Percentiles rank a stretch among this genome's conserved stretches.
These are phyloP conservation scores for Pseudopleuronectes americanus DNA, from an alignment of 2,797 vertebrate genomes.

Conservation along the genomic window DNA sequence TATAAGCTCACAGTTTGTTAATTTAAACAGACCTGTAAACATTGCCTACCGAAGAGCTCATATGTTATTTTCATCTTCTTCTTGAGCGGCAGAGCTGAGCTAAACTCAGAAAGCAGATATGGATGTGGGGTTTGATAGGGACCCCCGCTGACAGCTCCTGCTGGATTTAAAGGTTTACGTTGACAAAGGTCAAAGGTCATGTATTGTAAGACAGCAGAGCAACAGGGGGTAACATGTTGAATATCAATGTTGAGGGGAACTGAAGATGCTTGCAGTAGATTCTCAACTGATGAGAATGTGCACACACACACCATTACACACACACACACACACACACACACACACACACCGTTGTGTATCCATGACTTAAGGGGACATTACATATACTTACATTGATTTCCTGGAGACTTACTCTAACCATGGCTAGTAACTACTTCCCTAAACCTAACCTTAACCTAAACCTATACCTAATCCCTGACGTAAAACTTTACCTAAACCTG, in stretches of 20 bases:
- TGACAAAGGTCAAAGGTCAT: conserved; percentile 58
- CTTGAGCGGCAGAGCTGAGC: conserved; percentile 1
- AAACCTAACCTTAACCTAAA: too few relatives aligned
- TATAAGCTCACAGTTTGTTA: not conserved
- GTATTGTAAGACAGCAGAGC: conserved; percentile 44
- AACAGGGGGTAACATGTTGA: conserved; percentile 32
- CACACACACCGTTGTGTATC: too few relatives aligned
- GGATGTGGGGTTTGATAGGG: conserved; percentile 1
- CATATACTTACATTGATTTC: too few relatives aligned
- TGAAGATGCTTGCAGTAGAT: conserved; percentile 12
- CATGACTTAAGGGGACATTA: too few relatives aligned
- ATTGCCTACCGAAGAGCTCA: conserved; percentile 5
- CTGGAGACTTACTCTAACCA: too few relatives aligned
- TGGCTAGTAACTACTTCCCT: too few relatives aligned
- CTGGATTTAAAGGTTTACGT: conserved; percentile 53
- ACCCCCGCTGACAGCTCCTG: conserved; percentile 36
- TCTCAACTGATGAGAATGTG: conserved; percentile 22
- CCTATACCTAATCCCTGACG: too few relatives aligned
- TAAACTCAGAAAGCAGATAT: conserved; percentile 15
- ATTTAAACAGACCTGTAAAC: not conserved
- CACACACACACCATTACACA: not conserved
- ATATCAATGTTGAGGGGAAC: conserved; percentile 42
- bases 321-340: too few relatives aligned
- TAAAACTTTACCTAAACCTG: too few relatives aligned
- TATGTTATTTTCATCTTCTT: not conserved